Base-by-base conservation (phyloP, 64 coral and sea anemone genomes). In the Cladopsammia gracilis region DNA sequence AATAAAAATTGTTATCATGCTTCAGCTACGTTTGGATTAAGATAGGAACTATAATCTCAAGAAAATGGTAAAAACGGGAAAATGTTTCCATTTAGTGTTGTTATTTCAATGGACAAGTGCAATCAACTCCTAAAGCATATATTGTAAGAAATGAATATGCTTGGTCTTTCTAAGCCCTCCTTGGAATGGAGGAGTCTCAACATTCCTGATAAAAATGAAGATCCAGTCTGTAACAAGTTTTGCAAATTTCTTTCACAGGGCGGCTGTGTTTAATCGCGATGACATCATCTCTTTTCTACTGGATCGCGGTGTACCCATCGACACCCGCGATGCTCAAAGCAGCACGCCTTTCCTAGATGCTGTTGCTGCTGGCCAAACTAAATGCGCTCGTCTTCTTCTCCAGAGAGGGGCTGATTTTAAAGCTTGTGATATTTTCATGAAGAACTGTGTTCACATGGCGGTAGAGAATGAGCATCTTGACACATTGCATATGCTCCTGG, bases 401-500 rank as follows among this genome's bases (percentile, higher is more conserved):
- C 69, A 91, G 14, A 68, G 64, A 67, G 95, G 95, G 22, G 95
- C 88, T 43, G 88, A 97, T 20, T 65, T 97, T 26, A 90, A 14
- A 26, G 88, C 88, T 3, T 74, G 62, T 15, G 92, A 93, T 68
- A 64, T 85, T 22, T 51, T 25, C 19, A 79, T 85, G 52, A 90
- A 90, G 69, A 93, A 86, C 48, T 97, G 95, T 44, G 54, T 97
- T 62, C 95, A 97, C 74, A 75, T 97, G 58, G 95, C 95, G 0
- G 88, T 97, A 19, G 88, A 91, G 48, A 93, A 97, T 53, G 81
- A 94, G 82, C 67, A 97, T 22, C 60, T 87, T 57, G 79, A 94
- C 0, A 81, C 90, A 7, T 12, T 97, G 15, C 58, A 53, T 0
- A 86, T 94, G 91, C 57, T 97, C 3, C n/a, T 94, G 18, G 74